Percentiles rank a stretch among this genome's conserved stretches.
Evolutionary conservation across 2,113 vertebrate species (phyloP).

Genomic region (Pteruthius melanotis): DNA sequence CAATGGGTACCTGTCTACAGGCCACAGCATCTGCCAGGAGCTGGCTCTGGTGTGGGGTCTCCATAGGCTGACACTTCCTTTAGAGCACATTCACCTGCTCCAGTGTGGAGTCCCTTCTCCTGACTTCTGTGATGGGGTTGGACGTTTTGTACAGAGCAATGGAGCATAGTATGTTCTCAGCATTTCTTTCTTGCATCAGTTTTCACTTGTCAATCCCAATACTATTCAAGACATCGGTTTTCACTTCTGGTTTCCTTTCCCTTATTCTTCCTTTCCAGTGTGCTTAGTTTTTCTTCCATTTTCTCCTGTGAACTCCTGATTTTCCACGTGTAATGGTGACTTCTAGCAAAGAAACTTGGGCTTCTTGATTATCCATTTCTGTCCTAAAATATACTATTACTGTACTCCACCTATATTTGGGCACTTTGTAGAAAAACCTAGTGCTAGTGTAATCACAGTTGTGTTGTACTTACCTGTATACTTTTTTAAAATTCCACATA

Average conservation of each 20-base stretch:
- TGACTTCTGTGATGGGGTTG: neutral
- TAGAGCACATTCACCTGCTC: neutral
- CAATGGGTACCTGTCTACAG: neutral
- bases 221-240: no score
- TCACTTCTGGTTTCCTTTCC: neutral
- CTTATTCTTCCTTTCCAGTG: neutral
- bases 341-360: neutral
- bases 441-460: neutral
- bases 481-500: neutral
- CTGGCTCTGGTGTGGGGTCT: neutral
- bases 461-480: neutral
- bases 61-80: neutral
- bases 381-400: neutral
- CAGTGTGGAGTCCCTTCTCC: neutral
- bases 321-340: neutral
- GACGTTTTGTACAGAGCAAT: rapidly evolving
- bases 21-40: neutral
- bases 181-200: neutral
- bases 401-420: neutral
- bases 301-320: neutral
- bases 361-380: neutral
- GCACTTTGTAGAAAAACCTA: neutral
- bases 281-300: neutral
- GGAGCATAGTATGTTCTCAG: neutral
- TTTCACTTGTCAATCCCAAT: no score